Evolutionary conservation across 1,140 invertebrate genomes (phyloP), one percentile per base, ranked within the genome.

Genomic region (Nasonia vitripennis): DNA sequence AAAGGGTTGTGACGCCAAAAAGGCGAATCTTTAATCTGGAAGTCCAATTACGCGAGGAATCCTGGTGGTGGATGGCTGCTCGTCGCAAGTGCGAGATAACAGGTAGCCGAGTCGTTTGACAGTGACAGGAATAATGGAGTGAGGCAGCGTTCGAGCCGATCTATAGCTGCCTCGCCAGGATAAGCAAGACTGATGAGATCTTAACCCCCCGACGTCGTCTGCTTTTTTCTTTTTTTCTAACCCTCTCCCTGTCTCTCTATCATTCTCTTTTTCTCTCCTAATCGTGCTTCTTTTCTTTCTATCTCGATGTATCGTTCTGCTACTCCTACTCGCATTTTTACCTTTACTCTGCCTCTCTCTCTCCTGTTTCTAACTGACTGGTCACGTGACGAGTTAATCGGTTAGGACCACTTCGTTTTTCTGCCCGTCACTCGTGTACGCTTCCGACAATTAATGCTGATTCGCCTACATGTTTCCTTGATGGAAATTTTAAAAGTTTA

Each of bases 181-280:
- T 89, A 89, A 89, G 86, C 87, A 89, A 87, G 87, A 88, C 87
- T 84, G 85, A 88, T 88, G 88, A 89, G 86, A 83, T 84, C 73
- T 78, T 83, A 86, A 86, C 87, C 83, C 83, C 55, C 77, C 79
- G 3, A 31, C 1, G 68, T 81, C 79, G 67, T 31, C 81, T 68
- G 67, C 37, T 81, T 34, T 55, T 23, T 73, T 31, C 79, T 51
- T 81, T 73, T 73, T 55, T 17, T 23, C 37, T 45, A 31, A n/a
- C 78, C 27, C 62, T 68, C 67, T 73, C 10, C 27, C 34, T 51
- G 31, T 71, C 51, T 48, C 68, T 71, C 41, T 31, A 37, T 34
- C 34, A 34, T 68, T 20, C 23, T 62, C 11, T n/a, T 48, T 37
- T 6, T 78, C 20, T 41, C 34, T 80, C 55, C 20, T 41, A 80